Base-by-base conservation (phyloP, 2,113 vertebrate genomes). In the Rhynchomys soricoides region DNA sequence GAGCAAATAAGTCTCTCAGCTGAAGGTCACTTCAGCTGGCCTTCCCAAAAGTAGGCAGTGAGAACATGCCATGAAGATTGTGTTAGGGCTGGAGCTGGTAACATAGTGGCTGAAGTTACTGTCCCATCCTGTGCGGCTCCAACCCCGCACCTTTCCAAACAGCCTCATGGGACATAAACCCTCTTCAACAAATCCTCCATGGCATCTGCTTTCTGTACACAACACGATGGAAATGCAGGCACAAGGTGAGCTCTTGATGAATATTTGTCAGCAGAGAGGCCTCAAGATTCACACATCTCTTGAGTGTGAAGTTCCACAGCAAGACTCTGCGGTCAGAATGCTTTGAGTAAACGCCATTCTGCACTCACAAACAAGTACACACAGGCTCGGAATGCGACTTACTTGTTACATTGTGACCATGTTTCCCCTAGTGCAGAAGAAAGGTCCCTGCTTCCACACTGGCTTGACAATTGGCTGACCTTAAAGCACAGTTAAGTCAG, bases 251-350 rank as follows among this genome's bases (percentile, higher is more conserved):
- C 50, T 26, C 86, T 75, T 0, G 1, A 11, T 92, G 94, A 91
- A 7, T 89, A 74, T 81, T 37, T 95, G 86, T 94, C 52, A 4
- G 37, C 40, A 52, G 85, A 75, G 86, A 68, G n/a, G 40, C n/a
- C 89, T 94, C 68, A 40, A 83, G 73, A 89, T 82, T 95, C 93
- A 91, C 82, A 95, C 82, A 17, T 95, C 59, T 93, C 77, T 5
- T 9, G 11, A 52, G 77, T 92, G 64, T 74, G 91, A 74, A 77
- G 81, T 68, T 45, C 40, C 66, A 71, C 86, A 95, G 59, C 78
- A 89, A 94, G 86, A 71, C 48, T 62, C 78, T 73, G 64, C 64
- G 75, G 75, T 68, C 73, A 86, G 89, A 86, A 91, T 74, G 86
- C 93, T 86, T 4, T 57, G 40, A 86, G 17, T 89, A 55, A 40